Conservation (phyloP, 2,797 vertebrate genomes). For the Odontamblyopus lacepedii region DNA sequence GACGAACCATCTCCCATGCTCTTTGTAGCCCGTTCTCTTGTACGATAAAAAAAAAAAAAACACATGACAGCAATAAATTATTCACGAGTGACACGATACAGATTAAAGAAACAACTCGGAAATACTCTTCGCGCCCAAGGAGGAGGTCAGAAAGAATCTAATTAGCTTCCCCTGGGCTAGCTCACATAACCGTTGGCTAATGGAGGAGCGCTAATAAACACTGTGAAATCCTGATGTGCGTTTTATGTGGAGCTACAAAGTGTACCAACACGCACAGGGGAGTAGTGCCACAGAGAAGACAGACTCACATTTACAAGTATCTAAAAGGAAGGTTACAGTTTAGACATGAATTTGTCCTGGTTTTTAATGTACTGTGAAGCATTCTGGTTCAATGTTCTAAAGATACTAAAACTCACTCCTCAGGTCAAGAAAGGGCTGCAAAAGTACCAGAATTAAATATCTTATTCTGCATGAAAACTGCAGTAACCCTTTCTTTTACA, state of each 20-base stretch:
- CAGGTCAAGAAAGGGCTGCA: too few species aligned
- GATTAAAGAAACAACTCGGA: background rate
- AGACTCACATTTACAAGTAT: background rate
- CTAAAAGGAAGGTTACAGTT: background rate
- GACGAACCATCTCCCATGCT: conserved; percentile 21
- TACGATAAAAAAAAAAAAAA: conserved; percentile 25
- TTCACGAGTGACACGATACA: conserved; percentile 12
- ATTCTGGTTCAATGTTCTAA: too few species aligned
- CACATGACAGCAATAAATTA: conserved; percentile 18
- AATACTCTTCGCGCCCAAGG: background rate
- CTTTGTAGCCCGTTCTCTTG: conserved; percentile 21
- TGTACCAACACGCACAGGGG: background rate
- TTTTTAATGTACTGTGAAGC: background rate
- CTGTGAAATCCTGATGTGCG: background rate
- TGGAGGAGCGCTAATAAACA: conserved; percentile 7
- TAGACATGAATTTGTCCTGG: background rate
- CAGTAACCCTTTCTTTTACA: too few species aligned
- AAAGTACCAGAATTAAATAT: too few species aligned
- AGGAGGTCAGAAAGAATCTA: conserved; percentile 2
- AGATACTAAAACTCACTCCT: too few species aligned
- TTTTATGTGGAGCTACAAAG: conserved; percentile 2
- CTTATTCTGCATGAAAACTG: too few species aligned
- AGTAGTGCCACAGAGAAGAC: background rate
- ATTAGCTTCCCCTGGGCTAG: background rate
- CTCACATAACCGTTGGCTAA: background rate